Conservation (phyloP, 2,113 vertebrate species). For the Gallinago undulata region DNA sequence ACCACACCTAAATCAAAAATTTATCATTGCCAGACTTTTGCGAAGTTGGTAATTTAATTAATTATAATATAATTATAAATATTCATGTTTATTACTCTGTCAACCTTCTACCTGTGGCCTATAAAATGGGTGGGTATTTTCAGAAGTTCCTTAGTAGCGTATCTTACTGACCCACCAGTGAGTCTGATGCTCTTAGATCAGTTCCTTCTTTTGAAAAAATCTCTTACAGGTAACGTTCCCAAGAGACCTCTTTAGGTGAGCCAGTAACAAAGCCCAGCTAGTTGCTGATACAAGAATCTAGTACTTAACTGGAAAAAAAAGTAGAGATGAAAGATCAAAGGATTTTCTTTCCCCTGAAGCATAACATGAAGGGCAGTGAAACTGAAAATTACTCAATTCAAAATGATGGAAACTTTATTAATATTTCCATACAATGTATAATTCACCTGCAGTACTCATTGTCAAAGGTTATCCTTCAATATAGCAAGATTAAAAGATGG, state of each 20-base stretch:
- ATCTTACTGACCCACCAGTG: background rate
- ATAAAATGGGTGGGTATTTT: background rate
- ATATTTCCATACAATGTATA: background rate
- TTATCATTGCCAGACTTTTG: background rate
- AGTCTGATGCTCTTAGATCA: background rate
- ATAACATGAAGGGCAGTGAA: background rate
- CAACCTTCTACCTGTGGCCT: background rate
- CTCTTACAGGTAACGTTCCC: background rate
- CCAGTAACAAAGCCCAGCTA: background rate
- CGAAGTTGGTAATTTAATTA: background rate
- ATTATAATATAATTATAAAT: background rate
- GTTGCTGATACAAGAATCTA: background rate
- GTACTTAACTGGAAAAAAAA: background rate
- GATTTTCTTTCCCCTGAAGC: background rate
- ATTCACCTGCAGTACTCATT: background rate
- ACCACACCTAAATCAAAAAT: background rate
- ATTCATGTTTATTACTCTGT: background rate
- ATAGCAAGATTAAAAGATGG: background rate
- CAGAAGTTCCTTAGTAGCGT: background rate
- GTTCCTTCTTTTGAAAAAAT: background rate
- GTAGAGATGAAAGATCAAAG: background rate
- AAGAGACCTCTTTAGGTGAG: background rate
- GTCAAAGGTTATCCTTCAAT: background rate
- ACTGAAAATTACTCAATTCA: background rate
- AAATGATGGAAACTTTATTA: background rate